Evolutionary conservation across 2,797 vertebrate species (phyloP).

Genomic region (Sebastes diploproa): DNA sequence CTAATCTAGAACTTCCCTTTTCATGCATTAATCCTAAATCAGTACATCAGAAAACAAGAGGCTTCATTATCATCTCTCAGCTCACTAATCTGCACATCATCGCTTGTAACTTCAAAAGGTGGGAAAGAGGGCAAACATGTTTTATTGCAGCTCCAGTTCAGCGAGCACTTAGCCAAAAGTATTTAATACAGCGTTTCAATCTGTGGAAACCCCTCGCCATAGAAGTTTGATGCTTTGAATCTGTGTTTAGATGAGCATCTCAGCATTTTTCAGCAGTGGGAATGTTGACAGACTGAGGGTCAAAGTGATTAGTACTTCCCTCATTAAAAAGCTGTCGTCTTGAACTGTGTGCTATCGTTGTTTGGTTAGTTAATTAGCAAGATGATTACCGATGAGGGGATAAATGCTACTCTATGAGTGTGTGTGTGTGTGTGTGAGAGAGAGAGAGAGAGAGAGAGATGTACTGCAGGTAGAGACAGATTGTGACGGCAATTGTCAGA

Average conservation of each 20-base stretch:
- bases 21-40: neutral
- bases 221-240: neutral
- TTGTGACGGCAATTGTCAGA: conserved; percentile 13
- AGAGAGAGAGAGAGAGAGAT: neutral
- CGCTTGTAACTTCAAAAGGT: conserved; percentile 6
- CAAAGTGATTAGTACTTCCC: conserved; percentile 61
- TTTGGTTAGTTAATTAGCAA: conserved; percentile 64
- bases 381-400: conserved; percentile 60
- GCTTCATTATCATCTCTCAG: neutral
- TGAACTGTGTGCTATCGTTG: conserved; percentile 56
- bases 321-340: conserved; percentile 60
- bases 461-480: neutral
- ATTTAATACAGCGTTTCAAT: neutral
- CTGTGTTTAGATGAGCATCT: conserved; percentile 26
- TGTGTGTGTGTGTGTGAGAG: neutral
- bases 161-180: neutral
- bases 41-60: neutral
- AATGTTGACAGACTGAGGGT: conserved; percentile 45
- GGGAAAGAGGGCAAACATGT: neutral
- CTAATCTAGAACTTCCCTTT: neutral
- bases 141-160: neutral
- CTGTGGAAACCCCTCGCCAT: neutral
- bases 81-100: neutral
- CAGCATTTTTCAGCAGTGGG: conserved; percentile 10
- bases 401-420: conserved; percentile 16